Conservation (phyloP, 2,797 vertebrate genomes). For the Cottoperca gobio region DNA sequence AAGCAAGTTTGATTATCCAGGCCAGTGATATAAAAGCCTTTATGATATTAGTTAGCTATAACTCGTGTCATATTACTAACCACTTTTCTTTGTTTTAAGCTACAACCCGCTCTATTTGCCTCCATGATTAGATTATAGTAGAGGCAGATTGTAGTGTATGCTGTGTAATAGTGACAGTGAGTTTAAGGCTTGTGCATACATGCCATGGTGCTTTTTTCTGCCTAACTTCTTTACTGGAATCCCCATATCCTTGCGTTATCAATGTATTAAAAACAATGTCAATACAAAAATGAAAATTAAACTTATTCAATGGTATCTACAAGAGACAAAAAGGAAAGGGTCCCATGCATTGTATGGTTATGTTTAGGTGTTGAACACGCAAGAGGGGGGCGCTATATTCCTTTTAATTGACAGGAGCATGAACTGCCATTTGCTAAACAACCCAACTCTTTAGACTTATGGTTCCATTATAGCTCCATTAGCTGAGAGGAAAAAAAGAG, state of each 20-base stretch:
- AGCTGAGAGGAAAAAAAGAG: constrained; percentile 27
- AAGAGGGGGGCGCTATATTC: constrained; percentile 10
- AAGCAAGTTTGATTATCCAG: neutral
- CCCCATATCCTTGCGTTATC: neutral
- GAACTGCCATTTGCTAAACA: constrained; percentile 56
- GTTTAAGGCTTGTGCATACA: neutral
- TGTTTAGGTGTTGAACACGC: constrained; percentile 16
- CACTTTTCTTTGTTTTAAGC: neutral
- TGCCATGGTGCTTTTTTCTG: neutral
- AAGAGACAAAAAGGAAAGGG: neutral
- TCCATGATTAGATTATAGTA: neutral
- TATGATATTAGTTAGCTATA: neutral
- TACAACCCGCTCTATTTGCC: neutral
- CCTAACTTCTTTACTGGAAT: neutral
- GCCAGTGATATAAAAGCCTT: neutral
- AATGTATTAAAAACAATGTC: neutral
- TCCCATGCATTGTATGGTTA: neutral
- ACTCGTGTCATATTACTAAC: neutral
- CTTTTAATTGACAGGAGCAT: constrained; percentile 43
- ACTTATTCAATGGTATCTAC: neutral
- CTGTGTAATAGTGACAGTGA: neutral
- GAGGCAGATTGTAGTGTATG: neutral
- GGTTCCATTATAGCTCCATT: constrained; percentile 68
- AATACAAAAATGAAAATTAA: neutral
- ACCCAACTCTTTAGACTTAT: constrained; percentile 49